These are phyloP conservation scores for Psephotus haematonotus DNA, from an alignment of 2,113 vertebrate genomes.

Conservation along the genomic window DNA sequence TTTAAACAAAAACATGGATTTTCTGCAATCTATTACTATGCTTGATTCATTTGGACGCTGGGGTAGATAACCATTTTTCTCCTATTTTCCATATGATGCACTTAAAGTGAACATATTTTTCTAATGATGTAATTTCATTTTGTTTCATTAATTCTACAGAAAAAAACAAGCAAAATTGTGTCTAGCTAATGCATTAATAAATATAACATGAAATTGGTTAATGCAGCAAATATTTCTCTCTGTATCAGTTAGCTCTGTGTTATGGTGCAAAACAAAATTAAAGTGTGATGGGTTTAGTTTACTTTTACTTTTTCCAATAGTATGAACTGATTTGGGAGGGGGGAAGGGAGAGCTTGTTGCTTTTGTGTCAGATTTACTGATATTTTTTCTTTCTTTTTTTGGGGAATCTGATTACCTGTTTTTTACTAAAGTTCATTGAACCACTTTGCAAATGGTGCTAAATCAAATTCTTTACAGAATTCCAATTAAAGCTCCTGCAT, in stretches of 20 bases:
- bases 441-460: not conserved
- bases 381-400: not conserved
- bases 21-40: conserved; percentile 39
- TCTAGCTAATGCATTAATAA: conserved; percentile 43
- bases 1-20: conserved; percentile 50
- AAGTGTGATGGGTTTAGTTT: not conserved
- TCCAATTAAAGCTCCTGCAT: not conserved
- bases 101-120: conserved; percentile 26
- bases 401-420: not conserved
- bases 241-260: not conserved
- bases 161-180: conserved; percentile 49
- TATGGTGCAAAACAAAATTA: not conserved
- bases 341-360: not conserved
- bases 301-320: not conserved
- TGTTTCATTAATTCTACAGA: conserved; percentile 7
- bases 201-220: conserved; percentile 45
- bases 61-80: conserved; percentile 1
- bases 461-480: not conserved
- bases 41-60: not conserved
- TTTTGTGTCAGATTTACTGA: not conserved
- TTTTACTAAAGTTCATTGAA: not conserved
- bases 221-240: conserved; percentile 14
- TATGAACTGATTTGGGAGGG: not conserved
- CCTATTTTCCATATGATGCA: conserved; percentile 6
- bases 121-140: conserved; percentile 26